Conservation (phyloP, 1,140 invertebrate genomes). For the Limonius californicus region DNA sequence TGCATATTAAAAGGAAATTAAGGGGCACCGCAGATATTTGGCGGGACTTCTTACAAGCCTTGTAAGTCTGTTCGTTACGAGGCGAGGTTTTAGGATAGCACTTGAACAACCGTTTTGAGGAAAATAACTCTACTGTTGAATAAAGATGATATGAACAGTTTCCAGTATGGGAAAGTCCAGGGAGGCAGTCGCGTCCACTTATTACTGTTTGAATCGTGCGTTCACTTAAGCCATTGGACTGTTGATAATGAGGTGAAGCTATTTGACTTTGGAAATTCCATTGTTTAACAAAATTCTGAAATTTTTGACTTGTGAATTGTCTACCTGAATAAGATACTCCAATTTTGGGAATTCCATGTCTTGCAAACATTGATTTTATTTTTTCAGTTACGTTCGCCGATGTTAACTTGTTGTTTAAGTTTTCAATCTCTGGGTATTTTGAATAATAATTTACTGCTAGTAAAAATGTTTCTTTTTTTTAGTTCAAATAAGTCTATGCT, state of each 20-base stretch:
- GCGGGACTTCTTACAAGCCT: too few relatives aligned
- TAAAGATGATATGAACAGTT: too few relatives aligned
- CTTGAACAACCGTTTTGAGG: too few relatives aligned
- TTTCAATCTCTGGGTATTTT: not conserved
- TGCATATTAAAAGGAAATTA: too few relatives aligned
- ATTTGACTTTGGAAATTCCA: not conserved
- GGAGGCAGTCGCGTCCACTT: too few relatives aligned
- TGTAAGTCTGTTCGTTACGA: too few relatives aligned
- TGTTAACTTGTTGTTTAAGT: not conserved
- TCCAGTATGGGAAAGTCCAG: too few relatives aligned
- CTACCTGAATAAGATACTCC: not conserved
- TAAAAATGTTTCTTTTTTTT: not conserved
- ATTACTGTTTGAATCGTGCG: not conserved
- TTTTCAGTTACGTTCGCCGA: not conserved
- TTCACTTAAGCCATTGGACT: not conserved
- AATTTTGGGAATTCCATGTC: not conserved
- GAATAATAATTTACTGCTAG: not conserved
- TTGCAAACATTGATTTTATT: not conserved
- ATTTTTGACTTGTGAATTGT: not conserved
- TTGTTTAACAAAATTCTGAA: not conserved
- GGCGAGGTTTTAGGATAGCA: too few relatives aligned
- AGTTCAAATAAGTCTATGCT: constrained; percentile 35
- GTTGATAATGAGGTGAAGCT: not conserved
- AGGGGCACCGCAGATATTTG: too few relatives aligned
- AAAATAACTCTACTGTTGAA: too few relatives aligned